These are phyloP conservation scores for Heliconius charithonia DNA, from an alignment of 2,888 invertebrate species.

Conservation along the genomic window DNA sequence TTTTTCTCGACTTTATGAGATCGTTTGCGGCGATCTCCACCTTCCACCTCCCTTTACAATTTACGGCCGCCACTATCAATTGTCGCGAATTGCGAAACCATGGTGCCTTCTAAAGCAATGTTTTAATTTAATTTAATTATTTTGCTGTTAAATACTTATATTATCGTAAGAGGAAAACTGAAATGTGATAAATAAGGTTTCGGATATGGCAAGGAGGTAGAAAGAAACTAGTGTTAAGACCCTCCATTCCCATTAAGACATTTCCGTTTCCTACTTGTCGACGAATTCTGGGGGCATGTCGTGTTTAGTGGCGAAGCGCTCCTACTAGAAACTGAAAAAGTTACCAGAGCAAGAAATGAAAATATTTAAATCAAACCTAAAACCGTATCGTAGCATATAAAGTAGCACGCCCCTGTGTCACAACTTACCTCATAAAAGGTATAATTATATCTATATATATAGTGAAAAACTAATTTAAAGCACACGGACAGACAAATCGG, in stretches of 20 bases:
- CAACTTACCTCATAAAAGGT: neutral
- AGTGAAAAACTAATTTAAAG: conserved; percentile 9
- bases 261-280: neutral
- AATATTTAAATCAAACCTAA: neutral
- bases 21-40: conserved; percentile 58
- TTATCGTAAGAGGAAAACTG: too few relatives aligned
- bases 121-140: conserved; percentile 8
- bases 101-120: conserved; percentile 6
- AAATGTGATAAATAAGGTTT: too few relatives aligned
- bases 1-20: conserved; percentile 66
- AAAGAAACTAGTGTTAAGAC: too few relatives aligned
- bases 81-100: conserved; percentile 48
- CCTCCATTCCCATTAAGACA: too few relatives aligned
- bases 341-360: neutral
- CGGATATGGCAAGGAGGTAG: too few relatives aligned
- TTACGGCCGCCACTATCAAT: conserved; percentile 63
- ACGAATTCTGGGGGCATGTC: neutral
- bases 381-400: neutral
- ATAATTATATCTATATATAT: too few relatives aligned
- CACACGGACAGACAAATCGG: neutral
- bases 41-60: conserved; percentile 61
- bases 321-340: too few relatives aligned
- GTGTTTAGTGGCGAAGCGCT: neutral
- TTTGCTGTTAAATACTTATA: too few relatives aligned
- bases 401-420: neutral